A percentile compares a stretch with the other conserved stretches of the same genome.
Conservation (phyloP, 1,140 invertebrate species). For the Neomicropteryx cornuta region DNA sequence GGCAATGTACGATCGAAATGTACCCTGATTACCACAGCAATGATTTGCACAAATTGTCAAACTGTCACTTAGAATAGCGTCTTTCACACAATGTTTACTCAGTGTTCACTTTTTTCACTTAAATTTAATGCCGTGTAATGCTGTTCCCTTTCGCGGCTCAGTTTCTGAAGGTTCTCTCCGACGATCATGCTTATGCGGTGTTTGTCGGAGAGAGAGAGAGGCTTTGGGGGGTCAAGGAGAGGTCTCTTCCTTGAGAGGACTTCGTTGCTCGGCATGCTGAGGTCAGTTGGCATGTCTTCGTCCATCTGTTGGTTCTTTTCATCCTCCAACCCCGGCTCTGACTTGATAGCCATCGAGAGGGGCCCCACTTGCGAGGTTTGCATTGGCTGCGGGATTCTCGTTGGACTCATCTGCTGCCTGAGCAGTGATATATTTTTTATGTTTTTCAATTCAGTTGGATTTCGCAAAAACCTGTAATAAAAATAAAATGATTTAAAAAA, state of each 20-base stretch:
- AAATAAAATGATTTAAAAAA: slow-evolving; percentile 16
- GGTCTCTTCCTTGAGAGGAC: slow-evolving; percentile 33
- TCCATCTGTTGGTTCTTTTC: slow-evolving; percentile 39
- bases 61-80: no score
- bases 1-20: no score
- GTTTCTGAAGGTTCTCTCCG: slow-evolving; percentile 34
- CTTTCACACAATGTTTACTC: no score
- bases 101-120: slow-evolving; percentile 1
- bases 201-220: slow-evolving; percentile 27
- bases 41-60: no score
- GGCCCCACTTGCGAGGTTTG: slow-evolving; percentile 9
- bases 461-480: slow-evolving; percentile 66
- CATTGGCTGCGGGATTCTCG: slow-evolving; percentile 22
- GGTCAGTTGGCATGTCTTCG: slow-evolving; percentile 52
- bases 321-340: slow-evolving; percentile 46
- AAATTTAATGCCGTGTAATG: slow-evolving; percentile 18
- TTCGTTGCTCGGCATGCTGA: slow-evolving; percentile 47
- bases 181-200: slow-evolving; percentile 39
- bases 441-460: slow-evolving; percentile 82
- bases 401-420: slow-evolving; percentile 73
- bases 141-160: slow-evolving; percentile 29
- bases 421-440: slow-evolving; percentile 86
- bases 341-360: slow-evolving; percentile 29
- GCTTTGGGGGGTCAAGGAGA: slow-evolving; percentile 22
- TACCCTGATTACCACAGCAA: no score